Base-by-base conservation (phyloP, 2,113 vertebrate species). In the Pithys albifrons region DNA sequence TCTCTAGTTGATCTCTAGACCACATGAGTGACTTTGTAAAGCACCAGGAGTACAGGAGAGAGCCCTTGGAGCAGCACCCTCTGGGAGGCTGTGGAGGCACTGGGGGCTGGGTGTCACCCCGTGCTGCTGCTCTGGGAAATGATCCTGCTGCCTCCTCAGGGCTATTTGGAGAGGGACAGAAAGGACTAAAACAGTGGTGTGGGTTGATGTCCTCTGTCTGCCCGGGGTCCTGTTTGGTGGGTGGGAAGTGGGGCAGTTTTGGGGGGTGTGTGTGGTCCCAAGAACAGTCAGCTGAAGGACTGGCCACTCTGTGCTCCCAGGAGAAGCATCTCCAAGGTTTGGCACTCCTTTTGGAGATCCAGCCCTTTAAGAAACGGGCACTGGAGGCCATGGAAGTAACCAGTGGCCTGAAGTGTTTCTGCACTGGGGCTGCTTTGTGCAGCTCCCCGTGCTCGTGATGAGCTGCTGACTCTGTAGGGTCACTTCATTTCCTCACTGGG, bases 401-500 rank as follows among this genome's bases (percentile, higher is more conserved):
- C 10, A 4, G 33, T 16, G 16, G 28, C 18, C 12, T 7, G 49
- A 45, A 45, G 46, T 14, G 3, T 14, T 28, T 71, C 65, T 39
- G 70, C 45, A 33, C 55, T 61, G 74, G 41, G 55, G n/a, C 45
- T 73, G 67, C 65, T 77, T 48, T n/a, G 39, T 73, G 70, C 25
- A 5, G 43, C 27, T 13, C 57, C 33, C 55, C 15, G 64, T 10
- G 75, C 67, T 71, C 7, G 15, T 24, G 51, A 45, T 19, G 20
- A 81, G 93, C 85, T 39, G 75, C 82, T 81, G 88, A 19, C 64
- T 18, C 19, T 6, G n/a, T 15, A 45, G 31, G 37, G 54, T 55
- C 17, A 0, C 19, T 23, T 17, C 7, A 2, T 31, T 41, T 6
- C 27, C 59, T 62, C 20, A 0, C 19, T 0, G 23, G 52, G 46